A percentile compares a stretch with the other conserved stretches of the same genome.
These are phyloP conservation scores for Mimumesa dahlbomi DNA, from an alignment of 2,888 invertebrate species.

Conservation along the genomic window DNA sequence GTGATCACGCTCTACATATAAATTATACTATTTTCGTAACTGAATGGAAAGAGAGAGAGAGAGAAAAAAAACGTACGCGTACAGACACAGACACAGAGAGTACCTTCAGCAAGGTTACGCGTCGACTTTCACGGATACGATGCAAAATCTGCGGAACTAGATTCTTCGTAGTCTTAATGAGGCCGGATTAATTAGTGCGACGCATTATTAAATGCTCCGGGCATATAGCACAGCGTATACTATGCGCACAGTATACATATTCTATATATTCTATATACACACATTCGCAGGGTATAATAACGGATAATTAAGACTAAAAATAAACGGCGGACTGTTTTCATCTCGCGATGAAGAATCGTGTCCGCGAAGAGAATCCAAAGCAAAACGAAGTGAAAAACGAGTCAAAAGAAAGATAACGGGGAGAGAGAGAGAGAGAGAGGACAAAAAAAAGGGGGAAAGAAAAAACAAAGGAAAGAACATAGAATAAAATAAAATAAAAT, in stretches of 20 bases:
- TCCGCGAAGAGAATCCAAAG: background rate
- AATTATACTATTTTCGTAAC: too few relatives aligned
- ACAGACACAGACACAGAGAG: conserved; percentile 3
- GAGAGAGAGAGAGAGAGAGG: too few relatives aligned
- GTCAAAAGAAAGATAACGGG: too few relatives aligned
- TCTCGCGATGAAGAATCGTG: conserved; percentile 2
- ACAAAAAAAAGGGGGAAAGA: background rate
- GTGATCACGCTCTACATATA: too few relatives aligned
- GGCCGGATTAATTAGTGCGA: conserved; percentile 62
- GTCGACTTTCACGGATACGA: conserved; percentile 23
- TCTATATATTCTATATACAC: too few relatives aligned
- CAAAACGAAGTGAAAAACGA: too few relatives aligned
- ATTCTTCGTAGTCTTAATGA: conserved; percentile 53
- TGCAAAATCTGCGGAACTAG: conserved; percentile 32
- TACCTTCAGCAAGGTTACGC: conserved; percentile 44
- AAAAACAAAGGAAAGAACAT: conserved; percentile 29
- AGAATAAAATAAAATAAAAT: too few relatives aligned
- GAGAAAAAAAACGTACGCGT: background rate
- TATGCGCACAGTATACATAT: too few relatives aligned
- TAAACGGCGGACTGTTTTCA: conserved; percentile 13
- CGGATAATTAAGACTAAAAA: conserved; percentile 42
- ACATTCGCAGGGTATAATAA: conserved; percentile 18
- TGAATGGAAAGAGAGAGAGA: background rate
- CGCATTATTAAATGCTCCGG: conserved; percentile 55
- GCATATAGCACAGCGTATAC: background rate